phyloP scores from a whole-genome alignment of 2,113 vertebrate species.

The Mohoua ochrocephala region DNA sequence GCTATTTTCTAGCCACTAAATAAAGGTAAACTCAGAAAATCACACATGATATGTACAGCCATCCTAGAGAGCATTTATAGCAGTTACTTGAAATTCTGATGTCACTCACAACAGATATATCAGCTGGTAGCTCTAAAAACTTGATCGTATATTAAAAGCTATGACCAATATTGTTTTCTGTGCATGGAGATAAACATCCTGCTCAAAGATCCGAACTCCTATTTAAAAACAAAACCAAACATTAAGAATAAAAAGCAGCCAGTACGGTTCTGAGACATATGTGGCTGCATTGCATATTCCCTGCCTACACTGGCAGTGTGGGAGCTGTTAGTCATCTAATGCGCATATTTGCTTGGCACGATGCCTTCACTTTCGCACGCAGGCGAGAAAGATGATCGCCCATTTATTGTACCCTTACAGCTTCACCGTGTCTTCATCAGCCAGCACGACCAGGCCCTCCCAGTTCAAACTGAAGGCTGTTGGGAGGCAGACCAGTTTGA shows the following conservation, averaged over 20 bases:
- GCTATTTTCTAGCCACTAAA: neutral
- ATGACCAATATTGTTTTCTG: slow-evolving; percentile 56
- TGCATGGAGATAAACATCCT: slow-evolving; percentile 60
- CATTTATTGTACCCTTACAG: neutral
- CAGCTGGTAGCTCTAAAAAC: neutral
- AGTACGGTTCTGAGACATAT: slow-evolving; percentile 35
- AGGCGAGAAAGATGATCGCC: neutral
- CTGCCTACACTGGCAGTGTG: slow-evolving; percentile 65
- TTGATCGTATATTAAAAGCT: neutral
- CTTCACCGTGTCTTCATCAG: neutral
- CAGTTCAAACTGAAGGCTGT: neutral
- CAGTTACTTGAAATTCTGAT: slow-evolving; percentile 22
- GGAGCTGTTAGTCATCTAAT: slow-evolving; percentile 70
- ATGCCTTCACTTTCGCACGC: neutral
- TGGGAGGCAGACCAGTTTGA: neutral
- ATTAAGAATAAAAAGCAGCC: slow-evolving; percentile 52
- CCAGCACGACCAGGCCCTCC: neutral
- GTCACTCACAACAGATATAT: neutral
- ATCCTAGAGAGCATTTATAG: neutral
- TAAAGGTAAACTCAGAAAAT: neutral
- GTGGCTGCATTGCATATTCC: slow-evolving; percentile 56
- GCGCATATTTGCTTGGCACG: slow-evolving; percentile 59
- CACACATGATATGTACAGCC: neutral
- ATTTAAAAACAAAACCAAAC: slow-evolving; percentile 61
- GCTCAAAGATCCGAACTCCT: slow-evolving; percentile 37